Conservation (phyloP, 2,888 invertebrate genomes). For the Xylophagus ater region DNA sequence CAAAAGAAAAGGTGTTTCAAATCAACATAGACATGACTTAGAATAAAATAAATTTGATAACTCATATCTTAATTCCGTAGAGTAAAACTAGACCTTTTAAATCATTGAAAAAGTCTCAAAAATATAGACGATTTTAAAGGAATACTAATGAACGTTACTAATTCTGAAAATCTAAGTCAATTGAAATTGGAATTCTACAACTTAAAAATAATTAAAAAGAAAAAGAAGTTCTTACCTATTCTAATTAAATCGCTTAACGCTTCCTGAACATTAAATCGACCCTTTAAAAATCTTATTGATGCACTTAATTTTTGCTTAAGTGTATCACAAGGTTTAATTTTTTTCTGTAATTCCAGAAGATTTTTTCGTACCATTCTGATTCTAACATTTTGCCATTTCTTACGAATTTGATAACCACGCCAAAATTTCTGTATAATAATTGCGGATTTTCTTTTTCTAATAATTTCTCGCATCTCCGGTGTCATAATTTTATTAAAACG, state of each 20-base stretch:
- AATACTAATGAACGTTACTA: no score
- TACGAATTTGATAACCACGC: constrained; percentile 42
- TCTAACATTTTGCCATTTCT: constrained; percentile 23
- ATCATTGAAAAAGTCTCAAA: no score
- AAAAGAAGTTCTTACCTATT: constrained; percentile 33
- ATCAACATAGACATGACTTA: no score
- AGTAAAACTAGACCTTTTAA: no score
- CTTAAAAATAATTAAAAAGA: no score
- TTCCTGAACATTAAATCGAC: constrained; percentile 29
- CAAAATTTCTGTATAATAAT: constrained; percentile 52
- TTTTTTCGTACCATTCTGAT: constrained; percentile 27
- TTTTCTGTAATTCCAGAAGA: constrained; percentile 24
- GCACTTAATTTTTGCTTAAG: constrained; percentile 30
- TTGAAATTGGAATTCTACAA: neutral
- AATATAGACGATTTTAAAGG: no score
- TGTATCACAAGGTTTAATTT: constrained; percentile 24
- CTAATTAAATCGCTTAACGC: constrained; percentile 29
- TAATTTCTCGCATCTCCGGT: constrained; percentile 39
- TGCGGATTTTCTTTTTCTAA: constrained; percentile 44
- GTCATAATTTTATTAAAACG: constrained; percentile 41
- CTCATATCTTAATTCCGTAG: no score
- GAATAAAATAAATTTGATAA: no score
- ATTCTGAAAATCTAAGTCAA: no score
- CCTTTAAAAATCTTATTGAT: constrained; percentile 30
- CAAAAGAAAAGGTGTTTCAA: no score